Conservation (phyloP, 2,888 invertebrate genomes). For the Nomada fucata region DNA sequence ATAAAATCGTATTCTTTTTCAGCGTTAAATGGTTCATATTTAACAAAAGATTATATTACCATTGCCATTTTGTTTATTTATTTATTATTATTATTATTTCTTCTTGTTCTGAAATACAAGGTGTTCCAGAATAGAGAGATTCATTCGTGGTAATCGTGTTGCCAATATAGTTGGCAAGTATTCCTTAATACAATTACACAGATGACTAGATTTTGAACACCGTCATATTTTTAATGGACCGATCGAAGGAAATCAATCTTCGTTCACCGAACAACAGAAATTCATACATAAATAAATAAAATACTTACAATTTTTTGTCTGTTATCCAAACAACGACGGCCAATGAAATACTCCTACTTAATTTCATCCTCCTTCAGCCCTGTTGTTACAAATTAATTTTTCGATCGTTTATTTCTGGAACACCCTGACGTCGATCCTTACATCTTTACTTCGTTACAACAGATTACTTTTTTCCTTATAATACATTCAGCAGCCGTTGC, state of each 20-base stretch:
- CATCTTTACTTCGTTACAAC: constrained; percentile 44
- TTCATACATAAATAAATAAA: neutral
- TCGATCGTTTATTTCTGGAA: constrained; percentile 7
- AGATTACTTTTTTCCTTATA: constrained; percentile 54
- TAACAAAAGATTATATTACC: constrained; percentile 32
- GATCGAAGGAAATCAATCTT: neutral
- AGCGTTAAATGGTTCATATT: constrained; percentile 25
- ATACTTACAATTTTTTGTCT: neutral
- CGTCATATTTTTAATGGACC: neutral
- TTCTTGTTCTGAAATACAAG: neutral
- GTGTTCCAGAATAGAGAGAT: constrained; percentile 15
- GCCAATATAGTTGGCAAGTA: neutral
- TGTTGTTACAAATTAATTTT: neutral
- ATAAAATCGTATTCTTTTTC: constrained; percentile 50
- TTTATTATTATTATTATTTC: neutral
- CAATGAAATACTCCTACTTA: neutral
- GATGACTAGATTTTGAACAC: neutral
- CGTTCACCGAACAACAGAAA: neutral
- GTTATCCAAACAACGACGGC: neutral
- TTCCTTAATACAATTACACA: neutral
- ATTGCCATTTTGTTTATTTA: constrained; percentile 32
- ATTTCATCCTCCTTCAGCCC: neutral
- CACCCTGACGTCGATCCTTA: constrained; percentile 30
- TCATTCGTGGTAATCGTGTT: neutral
- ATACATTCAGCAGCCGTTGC: constrained; percentile 50